These are phyloP conservation scores for Andrena trimmerana DNA, from an alignment of 2,888 invertebrate species.

Conservation along the genomic window DNA sequence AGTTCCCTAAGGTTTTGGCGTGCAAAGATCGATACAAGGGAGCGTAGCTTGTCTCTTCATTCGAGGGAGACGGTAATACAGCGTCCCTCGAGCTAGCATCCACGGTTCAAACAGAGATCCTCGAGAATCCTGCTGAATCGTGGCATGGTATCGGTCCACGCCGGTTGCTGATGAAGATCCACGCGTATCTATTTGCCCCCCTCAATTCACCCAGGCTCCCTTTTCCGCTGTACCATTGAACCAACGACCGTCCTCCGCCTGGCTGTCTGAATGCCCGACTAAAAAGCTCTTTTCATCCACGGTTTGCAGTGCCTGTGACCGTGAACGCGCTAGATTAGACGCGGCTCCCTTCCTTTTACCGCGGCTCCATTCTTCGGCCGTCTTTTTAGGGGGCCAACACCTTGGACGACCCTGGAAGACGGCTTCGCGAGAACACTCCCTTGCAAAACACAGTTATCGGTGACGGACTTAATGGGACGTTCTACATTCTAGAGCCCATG, in stretches of 20 bases:
- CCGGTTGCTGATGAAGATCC: constrained; percentile 17
- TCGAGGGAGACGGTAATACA: too few species aligned
- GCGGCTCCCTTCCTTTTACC: not conserved
- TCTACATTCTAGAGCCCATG: too few species aligned
- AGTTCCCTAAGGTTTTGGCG: not conserved
- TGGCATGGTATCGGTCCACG: constrained; percentile 39
- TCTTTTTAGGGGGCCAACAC: not conserved
- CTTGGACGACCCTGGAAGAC: not conserved
- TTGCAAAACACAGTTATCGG: too few species aligned
- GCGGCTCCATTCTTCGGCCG: not conserved
- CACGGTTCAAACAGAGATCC: constrained; percentile 40
- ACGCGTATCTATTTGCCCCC: constrained; percentile 35
- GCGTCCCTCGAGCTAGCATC: constrained; percentile 1
- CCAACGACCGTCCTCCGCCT: constrained; percentile 12
- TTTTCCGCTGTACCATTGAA: constrained; percentile 17
- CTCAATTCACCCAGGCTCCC: constrained; percentile 33
- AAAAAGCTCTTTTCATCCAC: constrained; percentile 57
- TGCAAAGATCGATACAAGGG: not conserved
- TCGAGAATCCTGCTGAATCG: constrained; percentile 39
- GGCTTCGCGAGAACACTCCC: too few species aligned
- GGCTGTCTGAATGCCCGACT: constrained; percentile 33
- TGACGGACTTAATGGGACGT: too few species aligned
- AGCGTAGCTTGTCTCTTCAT: too few species aligned
- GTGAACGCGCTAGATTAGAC: constrained; percentile 48
- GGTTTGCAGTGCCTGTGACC: constrained; percentile 43